Evolutionary conservation across 2,888 invertebrate species (phyloP).

Genomic region (Kryphioiulus occultus): DNA sequence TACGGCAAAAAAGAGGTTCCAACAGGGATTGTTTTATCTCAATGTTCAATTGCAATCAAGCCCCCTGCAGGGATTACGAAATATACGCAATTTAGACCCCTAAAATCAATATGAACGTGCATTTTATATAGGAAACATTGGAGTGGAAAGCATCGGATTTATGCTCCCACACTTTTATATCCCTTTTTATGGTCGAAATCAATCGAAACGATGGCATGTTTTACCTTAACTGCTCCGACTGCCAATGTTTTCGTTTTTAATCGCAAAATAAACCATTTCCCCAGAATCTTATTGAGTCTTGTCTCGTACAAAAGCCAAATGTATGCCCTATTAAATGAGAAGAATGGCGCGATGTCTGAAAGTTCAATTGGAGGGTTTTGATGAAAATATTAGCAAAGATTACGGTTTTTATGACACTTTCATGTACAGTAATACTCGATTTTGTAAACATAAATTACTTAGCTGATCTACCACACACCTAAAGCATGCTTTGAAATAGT

Average conservation of each 20-base stretch:
- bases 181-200: constrained; percentile 1
- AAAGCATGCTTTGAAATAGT: no score
- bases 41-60: constrained; percentile 25
- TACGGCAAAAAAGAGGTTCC: neutral
- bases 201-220: neutral
- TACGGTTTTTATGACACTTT: neutral
- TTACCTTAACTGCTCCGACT: neutral
- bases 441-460: no score
- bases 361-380: neutral
- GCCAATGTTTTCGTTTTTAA: neutral
- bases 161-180: neutral
- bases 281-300: neutral
- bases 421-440: no score
- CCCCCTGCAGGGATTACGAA: constrained; percentile 14
- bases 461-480: no score
- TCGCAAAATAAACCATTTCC: neutral
- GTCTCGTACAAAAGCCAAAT: neutral
- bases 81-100: neutral
- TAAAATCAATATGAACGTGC: neutral
- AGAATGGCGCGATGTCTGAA: neutral
- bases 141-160: neutral
- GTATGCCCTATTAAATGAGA: neutral
- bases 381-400: neutral
- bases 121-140: neutral
- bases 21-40: neutral